These are phyloP conservation scores for Microcebus ravelobensis DNA, from an alignment of 2,113 vertebrate species.

Conservation along the genomic window DNA sequence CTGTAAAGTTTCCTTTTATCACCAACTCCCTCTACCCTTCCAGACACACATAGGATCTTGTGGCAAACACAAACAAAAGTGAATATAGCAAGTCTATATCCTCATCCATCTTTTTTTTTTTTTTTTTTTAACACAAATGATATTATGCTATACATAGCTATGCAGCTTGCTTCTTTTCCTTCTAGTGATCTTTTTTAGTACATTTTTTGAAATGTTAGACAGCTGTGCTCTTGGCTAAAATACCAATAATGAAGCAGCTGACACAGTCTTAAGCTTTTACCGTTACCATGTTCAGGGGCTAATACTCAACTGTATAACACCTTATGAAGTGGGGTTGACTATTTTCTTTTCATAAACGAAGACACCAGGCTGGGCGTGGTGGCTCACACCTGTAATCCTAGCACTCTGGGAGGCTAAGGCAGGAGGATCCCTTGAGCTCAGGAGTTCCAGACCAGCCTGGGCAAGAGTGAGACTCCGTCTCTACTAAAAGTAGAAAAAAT, in stretches of 20 bases:
- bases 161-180: background rate
- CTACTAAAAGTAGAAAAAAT: no score
- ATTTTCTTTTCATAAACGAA: background rate
- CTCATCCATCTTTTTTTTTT: background rate
- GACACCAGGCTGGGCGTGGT: background rate
- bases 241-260: background rate
- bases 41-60: background rate
- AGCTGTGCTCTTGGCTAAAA: background rate
- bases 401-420: no score
- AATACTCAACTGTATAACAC: background rate
- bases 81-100: background rate
- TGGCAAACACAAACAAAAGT: background rate
- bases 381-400: no score
- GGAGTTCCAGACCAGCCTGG: no score
- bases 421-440: no score
- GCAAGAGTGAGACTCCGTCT: no score
- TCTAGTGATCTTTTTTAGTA: background rate
- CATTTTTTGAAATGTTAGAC: background rate
- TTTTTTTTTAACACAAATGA: background rate
- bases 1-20: slow-evolving; percentile 8
- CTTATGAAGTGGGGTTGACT: background rate
- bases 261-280: background rate
- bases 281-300: background rate
- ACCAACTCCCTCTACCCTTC: background rate
- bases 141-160: background rate